Evolutionary conservation across 2,888 invertebrate genomes (phyloP), one percentile per base, ranked within the genome.

Genomic region (Erynnis tages): DNA sequence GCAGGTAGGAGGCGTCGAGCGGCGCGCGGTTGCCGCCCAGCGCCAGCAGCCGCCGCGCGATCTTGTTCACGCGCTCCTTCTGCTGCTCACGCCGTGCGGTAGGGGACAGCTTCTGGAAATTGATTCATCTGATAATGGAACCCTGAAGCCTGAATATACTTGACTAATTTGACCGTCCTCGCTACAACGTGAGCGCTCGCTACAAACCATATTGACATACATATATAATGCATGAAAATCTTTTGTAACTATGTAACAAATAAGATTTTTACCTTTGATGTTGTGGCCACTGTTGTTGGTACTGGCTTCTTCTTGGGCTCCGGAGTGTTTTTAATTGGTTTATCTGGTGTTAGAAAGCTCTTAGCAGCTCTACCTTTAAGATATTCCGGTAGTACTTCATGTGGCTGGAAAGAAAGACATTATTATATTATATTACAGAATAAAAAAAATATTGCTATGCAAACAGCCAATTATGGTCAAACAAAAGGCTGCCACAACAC

Each of bases 381-480:
- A 48, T 90, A 85, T 57, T 89, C 88, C 0, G 90, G 90, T 0
- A 77, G 82, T 1, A 90, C 90, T 60, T 90, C 89, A 56, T 90
- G 90, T 0, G 90, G 90, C 90, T 90, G 65, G n/a, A 60, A 59
- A 58, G n/a, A 53, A 55, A 38, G 35, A 45, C 32, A 23, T 16
- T 23, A 7, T 5, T 8, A 6, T 3, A 23, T 3, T n/a, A n/a
- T n/a, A n/a, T n/a, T n/a, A n/a, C n/a, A n/a, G n/a, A n/a, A n/a
- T n/a, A n/a, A n/a, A n/a, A n/a, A n/a, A n/a, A n/a, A n/a, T n/a
- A n/a, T n/a, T n/a, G n/a, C n/a, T n/a, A n/a, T n/a, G n/a, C n/a
- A n/a, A n/a, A n/a, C n/a, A n/a, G n/a, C n/a, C n/a, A n/a, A n/a
- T n/a, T n/a, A n/a, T n/a, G n/a, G n/a, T n/a, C n/a, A n/a, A n/a